phyloP scores from a whole-genome alignment of 2,888 invertebrate genomes.

The Chironomus tentans region DNA sequence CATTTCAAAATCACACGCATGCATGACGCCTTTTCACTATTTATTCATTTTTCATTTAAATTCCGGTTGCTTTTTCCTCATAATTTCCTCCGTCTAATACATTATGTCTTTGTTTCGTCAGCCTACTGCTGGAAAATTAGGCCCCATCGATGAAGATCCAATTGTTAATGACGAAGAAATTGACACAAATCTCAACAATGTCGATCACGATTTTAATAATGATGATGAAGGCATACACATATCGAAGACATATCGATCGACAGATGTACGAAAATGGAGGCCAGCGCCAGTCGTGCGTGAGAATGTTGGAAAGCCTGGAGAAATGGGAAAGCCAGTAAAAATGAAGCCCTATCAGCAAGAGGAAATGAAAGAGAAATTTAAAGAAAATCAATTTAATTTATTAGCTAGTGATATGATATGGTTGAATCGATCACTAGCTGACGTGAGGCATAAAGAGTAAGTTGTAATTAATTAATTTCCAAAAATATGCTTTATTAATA shows the following conservation, averaged over 20 bases:
- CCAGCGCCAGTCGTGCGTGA: slow-evolving; percentile 61
- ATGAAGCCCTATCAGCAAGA: slow-evolving; percentile 80
- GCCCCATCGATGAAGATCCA: slow-evolving; percentile 36
- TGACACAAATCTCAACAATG: slow-evolving; percentile 39
- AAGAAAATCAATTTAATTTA: slow-evolving; percentile 97
- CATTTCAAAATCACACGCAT: too few relatives aligned
- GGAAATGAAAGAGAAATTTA: slow-evolving; percentile 89
- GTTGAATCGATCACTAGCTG: slow-evolving; percentile 86
- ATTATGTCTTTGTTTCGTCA: not conserved
- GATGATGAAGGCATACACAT: slow-evolving; percentile 34
- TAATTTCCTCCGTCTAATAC: not conserved
- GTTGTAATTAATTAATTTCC: slow-evolving; percentile 35
- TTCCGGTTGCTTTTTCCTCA: not conserved
- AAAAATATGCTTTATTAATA: slow-evolving; percentile 16
- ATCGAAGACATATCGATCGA: slow-evolving; percentile 39
- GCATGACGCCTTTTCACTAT: too few relatives aligned
- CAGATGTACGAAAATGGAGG: slow-evolving; percentile 59
- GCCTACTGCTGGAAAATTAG: not conserved
- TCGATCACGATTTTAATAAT: slow-evolving; percentile 34
- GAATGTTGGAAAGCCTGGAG: slow-evolving; percentile 57
- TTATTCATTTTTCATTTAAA: not conserved
- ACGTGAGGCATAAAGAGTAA: slow-evolving; percentile 87
- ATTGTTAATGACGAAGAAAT: slow-evolving; percentile 43
- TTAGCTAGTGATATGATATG: slow-evolving; percentile 97
- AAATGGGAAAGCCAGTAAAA: slow-evolving; percentile 65